Conservation (phyloP, 2,888 invertebrate genomes). For the Eumerus sabulonum region DNA sequence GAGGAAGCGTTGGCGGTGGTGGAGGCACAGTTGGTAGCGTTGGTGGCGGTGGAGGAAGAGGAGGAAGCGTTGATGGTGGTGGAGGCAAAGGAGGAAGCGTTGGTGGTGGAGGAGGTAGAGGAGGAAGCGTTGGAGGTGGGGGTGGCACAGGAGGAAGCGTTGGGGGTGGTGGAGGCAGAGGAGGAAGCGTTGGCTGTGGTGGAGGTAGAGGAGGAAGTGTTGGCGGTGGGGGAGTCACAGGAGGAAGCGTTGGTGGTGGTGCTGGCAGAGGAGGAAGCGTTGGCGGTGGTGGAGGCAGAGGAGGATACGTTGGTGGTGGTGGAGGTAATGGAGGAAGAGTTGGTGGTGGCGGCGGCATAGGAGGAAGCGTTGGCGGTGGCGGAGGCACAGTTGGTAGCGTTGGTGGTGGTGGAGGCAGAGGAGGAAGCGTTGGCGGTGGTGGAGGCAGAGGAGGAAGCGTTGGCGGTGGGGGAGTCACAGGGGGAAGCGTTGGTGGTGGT, state of each 20-base stretch:
- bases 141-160: not conserved
- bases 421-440: not conserved
- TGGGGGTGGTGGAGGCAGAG: not conserved
- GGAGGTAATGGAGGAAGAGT: not conserved
- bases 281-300: not conserved
- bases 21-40: too few relatives aligned
- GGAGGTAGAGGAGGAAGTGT: not conserved
- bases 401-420: not conserved
- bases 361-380: not conserved
- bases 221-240: slow-evolving; percentile 3
- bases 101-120: too few relatives aligned
- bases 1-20: too few relatives aligned
- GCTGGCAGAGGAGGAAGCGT: slow-evolving; percentile 1
- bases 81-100: too few relatives aligned
- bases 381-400: not conserved
- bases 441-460: too few relatives aligned
- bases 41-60: too few relatives aligned
- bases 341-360: not conserved
- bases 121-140: not conserved
- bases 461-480: not conserved
- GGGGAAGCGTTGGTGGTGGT: not conserved
- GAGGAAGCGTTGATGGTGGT: too few relatives aligned
- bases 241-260: slow-evolving; percentile 1
- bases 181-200: slow-evolving; percentile 1
- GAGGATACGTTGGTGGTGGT: not conserved